phyloP scores from a whole-genome alignment of 2,888 invertebrate species.

The Oscheius myriophilus region DNA sequence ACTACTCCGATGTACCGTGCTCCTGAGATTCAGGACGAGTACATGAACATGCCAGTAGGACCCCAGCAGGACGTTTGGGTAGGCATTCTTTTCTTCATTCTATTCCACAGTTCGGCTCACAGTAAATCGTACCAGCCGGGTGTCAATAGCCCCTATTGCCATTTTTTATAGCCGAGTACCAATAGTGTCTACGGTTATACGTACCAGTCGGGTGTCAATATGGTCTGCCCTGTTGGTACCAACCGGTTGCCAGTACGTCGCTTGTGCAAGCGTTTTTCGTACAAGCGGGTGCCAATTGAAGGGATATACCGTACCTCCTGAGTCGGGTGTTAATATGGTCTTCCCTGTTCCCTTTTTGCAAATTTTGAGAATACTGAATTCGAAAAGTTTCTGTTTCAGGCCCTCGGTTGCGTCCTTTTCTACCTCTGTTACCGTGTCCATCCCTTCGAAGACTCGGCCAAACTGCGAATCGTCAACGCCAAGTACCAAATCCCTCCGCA shows the following conservation, averaged over 20 bases:
- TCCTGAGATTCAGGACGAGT: conserved; percentile 97
- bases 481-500: conserved; percentile 84
- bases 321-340: background rate
- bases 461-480: conserved; percentile 93
- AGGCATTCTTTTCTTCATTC: conserved; percentile 32
- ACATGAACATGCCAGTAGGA: conserved; percentile 92
- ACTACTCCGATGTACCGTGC: conserved; percentile 87
- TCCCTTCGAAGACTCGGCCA: conserved; percentile 93
- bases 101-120: background rate
- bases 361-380: background rate
- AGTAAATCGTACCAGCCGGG: too few relatives aligned
- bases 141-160: too few relatives aligned
- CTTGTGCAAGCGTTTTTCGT: too few relatives aligned
- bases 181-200: too few relatives aligned
- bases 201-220: too few relatives aligned
- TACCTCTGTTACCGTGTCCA: conserved; percentile 90
- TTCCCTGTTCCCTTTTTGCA: background rate
- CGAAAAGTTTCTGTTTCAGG: conserved; percentile 72
- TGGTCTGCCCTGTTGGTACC: too few relatives aligned
- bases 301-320: too few relatives aligned
- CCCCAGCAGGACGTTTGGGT: conserved; percentile 90
- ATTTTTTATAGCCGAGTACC: too few relatives aligned
- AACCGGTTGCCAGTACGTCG: too few relatives aligned
- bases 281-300: too few relatives aligned
- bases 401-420: conserved; percentile 92